These are phyloP conservation scores for Antidorcas marsupialis DNA, from an alignment of 2,113 vertebrate species.

Conservation along the genomic window DNA sequence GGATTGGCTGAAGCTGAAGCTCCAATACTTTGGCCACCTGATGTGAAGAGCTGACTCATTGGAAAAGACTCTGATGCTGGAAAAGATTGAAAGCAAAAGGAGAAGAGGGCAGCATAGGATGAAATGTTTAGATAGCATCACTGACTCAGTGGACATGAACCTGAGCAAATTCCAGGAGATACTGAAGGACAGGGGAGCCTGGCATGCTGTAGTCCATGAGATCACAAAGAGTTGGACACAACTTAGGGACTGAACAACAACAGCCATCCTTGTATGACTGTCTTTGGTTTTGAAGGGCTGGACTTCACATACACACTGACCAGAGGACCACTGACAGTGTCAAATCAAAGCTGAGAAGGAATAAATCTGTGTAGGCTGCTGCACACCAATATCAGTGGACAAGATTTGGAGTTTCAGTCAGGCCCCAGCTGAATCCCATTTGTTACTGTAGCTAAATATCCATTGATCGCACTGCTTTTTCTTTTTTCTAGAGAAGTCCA, in stretches of 20 bases:
- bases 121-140: background rate
- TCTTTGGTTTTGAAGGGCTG: slow-evolving; percentile 84
- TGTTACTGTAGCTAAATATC: slow-evolving; percentile 88
- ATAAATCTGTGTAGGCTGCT: slow-evolving; percentile 89
- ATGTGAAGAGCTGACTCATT: background rate
- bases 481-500: slow-evolving; percentile 82
- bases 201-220: background rate
- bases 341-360: slow-evolving; percentile 90
- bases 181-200: background rate
- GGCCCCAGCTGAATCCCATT: slow-evolving; percentile 90
- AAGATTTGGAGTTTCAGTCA: slow-evolving; percentile 88
- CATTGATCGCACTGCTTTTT: slow-evolving; percentile 83
- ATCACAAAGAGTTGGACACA: background rate
- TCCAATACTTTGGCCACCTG: background rate
- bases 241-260: background rate
- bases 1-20: background rate
- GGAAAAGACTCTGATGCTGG: background rate
- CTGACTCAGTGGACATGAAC: background rate
- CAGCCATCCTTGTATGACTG: slow-evolving; percentile 81
- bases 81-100: background rate
- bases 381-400: slow-evolving; percentile 88
- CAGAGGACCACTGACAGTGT: slow-evolving; percentile 88
- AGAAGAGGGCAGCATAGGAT: background rate
- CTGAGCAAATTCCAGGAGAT: background rate
- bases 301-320: slow-evolving; percentile 84